These are phyloP conservation scores for Ridgeia piscesae DNA, from an alignment of 1,140 invertebrate species.

Conservation along the genomic window DNA sequence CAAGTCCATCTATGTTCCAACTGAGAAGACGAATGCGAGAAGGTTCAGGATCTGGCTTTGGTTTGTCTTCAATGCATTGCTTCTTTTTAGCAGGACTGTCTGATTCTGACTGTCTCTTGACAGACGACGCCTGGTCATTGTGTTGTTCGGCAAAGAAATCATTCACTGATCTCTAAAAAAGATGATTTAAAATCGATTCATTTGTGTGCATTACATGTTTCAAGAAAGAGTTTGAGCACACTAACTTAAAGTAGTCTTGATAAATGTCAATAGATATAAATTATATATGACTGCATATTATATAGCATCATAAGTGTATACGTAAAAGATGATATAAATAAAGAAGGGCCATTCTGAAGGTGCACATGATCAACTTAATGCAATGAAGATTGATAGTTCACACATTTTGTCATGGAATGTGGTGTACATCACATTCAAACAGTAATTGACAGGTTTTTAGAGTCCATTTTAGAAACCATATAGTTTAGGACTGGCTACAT, in stretches of 20 bases:
- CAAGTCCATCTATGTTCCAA: constrained; percentile 71
- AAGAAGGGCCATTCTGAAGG: no score
- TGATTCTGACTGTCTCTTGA: not conserved
- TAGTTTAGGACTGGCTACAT: no score
- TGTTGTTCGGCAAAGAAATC: not conserved
- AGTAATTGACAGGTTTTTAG: no score
- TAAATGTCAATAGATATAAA: no score
- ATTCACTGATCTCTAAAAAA: not conserved
- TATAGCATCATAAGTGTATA: no score
- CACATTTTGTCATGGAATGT: not conserved
- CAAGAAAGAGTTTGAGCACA: no score
- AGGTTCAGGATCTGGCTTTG: constrained; percentile 37
- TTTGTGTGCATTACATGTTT: no score
- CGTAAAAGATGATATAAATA: not conserved
- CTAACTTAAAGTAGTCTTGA: no score
- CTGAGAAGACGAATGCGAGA: constrained; percentile 49
- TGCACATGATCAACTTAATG: not conserved
- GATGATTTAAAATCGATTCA: not conserved
- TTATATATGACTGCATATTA: no score
- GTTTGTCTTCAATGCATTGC: not conserved
- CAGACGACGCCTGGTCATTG: not conserved
- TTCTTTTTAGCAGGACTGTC: constrained; percentile 5
- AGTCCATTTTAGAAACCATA: no score
- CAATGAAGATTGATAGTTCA: not conserved
- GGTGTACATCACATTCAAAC: no score